Percentiles rank a stretch among this genome's conserved stretches.
Evolutionary conservation across 1,140 invertebrate genomes (phyloP).

Genomic region (Eubasilissa regina): DNA sequence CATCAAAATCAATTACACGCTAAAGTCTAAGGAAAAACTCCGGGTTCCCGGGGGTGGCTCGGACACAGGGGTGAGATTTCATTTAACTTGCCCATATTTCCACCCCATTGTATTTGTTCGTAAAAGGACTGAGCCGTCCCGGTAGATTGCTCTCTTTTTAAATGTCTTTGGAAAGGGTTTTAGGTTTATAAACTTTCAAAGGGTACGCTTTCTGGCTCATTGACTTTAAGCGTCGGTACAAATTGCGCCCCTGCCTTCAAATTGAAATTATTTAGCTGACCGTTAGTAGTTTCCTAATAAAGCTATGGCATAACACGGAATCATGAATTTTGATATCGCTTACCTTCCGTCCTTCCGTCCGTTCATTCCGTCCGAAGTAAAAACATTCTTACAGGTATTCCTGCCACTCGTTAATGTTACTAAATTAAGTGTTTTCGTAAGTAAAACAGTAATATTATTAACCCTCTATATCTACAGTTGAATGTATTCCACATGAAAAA

Average conservation of each 20-base stretch:
- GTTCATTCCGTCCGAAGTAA: too few species aligned
- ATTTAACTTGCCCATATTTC: slow-evolving; percentile 51
- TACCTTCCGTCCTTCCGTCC: too few species aligned
- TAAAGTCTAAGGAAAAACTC: slow-evolving; percentile 17
- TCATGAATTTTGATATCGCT: neutral
- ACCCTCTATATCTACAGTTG: too few species aligned
- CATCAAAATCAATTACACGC: slow-evolving; percentile 40
- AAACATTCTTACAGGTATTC: too few species aligned
- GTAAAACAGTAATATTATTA: too few species aligned
- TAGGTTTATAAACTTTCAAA: slow-evolving; percentile 56
- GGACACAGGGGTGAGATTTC: slow-evolving; percentile 37
- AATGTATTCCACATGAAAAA: too few species aligned
- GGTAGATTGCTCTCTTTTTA: slow-evolving; percentile 55
- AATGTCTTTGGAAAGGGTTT: slow-evolving; percentile 57
- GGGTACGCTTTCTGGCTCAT: slow-evolving; percentile 57
- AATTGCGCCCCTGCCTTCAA: slow-evolving; percentile 46
- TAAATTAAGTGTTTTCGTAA: too few species aligned
- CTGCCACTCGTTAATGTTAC: too few species aligned
- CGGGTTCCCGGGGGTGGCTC: neutral
- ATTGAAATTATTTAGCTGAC: slow-evolving; percentile 52
- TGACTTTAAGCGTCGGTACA: slow-evolving; percentile 47
- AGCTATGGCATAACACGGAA: neutral
- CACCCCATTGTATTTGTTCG: slow-evolving; percentile 48
- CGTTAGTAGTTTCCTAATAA: slow-evolving; percentile 23
- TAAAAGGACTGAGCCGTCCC: slow-evolving; percentile 20